Evolutionary conservation across 1,140 invertebrate species (phyloP), one percentile per base, ranked within the genome.

Genomic region (Pentalonia nigronervosa): DNA sequence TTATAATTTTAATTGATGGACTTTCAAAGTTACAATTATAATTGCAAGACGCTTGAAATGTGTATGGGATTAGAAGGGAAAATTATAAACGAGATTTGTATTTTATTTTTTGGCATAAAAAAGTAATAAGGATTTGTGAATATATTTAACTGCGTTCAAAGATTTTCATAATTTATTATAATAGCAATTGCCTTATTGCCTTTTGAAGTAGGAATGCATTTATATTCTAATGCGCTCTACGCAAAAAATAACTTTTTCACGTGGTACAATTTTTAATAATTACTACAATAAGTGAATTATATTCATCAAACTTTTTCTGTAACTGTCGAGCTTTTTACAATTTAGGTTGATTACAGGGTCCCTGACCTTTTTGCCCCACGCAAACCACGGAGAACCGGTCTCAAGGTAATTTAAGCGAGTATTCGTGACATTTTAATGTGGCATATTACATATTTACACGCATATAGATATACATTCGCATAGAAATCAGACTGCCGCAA

Each of bases 401-500:
- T 60, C 89, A 67, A 90, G 89, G 89, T 36, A 45, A 45, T 45
- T 41, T 36, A 36, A 41, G 36, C 89, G 53, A 45, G 14, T 41
- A 60, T 60, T 90, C 53, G 53, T 90, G 53, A 60, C 53, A 90
- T 90, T 60, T 90, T 60, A 53, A 53, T 56, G 48, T 45, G n/a
- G 30, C n/a, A 20, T n/a, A n/a, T n/a, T n/a, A n/a, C 41, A 4
- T 89, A 89, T 89, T n/a, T 56, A 89, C 53, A 53, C 50, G n/a
- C 20, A 53, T 89, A 53, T 48, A 87, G 50, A 48, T 23, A 48
- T 23, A 56, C 88, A 36, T 89, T 90, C 89, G 56, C 89, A 45
- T 90, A 90, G 89, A 90, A 90, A 60, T 90, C 89, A 41, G 34
- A 23, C 48, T 17, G 50, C 88, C 36, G 34, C 88, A 56, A 90